phyloP scores from a whole-genome alignment of 2,797 vertebrate genomes.

The Sebastes matsubarae region DNA sequence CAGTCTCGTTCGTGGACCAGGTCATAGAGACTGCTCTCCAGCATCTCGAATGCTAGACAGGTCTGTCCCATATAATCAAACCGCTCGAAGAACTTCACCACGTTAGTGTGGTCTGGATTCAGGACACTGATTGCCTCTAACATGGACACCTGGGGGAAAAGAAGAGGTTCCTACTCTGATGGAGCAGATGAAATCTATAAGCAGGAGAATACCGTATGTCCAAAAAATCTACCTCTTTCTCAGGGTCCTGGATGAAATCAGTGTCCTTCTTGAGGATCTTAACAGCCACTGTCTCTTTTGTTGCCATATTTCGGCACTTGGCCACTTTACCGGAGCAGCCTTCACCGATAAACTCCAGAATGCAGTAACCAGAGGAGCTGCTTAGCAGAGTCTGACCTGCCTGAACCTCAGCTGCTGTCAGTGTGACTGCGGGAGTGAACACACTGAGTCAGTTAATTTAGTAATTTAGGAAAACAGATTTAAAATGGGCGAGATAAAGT shows the following conservation, averaged over 20 bases:
- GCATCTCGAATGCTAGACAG: slow-evolving; percentile 35
- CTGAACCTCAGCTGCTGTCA: not conserved
- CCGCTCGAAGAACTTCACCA: slow-evolving; percentile 12
- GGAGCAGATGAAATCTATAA: not conserved
- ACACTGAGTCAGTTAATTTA: not conserved
- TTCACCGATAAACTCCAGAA: not conserved
- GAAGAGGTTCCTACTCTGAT: not conserved
- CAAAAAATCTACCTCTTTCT: not conserved
- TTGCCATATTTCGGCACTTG: slow-evolving; percentile 5
- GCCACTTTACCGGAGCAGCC: not conserved
- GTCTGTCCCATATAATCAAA: slow-evolving; percentile 9
- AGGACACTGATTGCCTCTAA: slow-evolving; percentile 8
- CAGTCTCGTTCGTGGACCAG: not conserved
- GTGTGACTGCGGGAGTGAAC: not conserved
- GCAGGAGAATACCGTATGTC: not conserved
- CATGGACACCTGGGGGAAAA: not conserved
- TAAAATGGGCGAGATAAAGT: not conserved
- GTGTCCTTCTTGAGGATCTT: slow-evolving; percentile 17
- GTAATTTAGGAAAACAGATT: not conserved
- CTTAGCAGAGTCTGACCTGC: not conserved
- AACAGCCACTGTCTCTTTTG: slow-evolving; percentile 8
- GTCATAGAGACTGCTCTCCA: slow-evolving; percentile 16
- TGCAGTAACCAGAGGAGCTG: not conserved
- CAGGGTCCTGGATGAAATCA: not conserved
- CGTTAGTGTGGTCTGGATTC: slow-evolving; percentile 11